Percentiles rank a stretch among this genome's conserved stretches.
These are phyloP conservation scores for Diarsia rubi DNA, from an alignment of 2,888 invertebrate genomes.

Conservation along the genomic window DNA sequence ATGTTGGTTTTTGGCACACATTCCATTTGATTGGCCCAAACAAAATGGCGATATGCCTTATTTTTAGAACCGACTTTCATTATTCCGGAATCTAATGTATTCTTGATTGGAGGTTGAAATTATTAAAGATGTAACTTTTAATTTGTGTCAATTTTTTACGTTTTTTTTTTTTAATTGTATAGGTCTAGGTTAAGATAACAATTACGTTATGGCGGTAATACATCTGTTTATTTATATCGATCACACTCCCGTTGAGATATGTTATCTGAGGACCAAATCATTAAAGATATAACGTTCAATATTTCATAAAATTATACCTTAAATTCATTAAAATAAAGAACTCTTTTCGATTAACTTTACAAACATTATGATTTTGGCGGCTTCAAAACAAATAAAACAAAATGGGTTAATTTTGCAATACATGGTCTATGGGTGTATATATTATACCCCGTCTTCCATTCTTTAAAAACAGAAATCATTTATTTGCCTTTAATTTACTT, in stretches of 20 bases:
- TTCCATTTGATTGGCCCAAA: background rate
- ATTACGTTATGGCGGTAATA: constrained; percentile 38
- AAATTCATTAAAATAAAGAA: constrained; percentile 1
- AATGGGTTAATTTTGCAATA: too few species aligned
- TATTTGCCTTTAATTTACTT: too few species aligned
- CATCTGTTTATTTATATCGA: constrained; percentile 24
- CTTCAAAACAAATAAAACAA: too few species aligned
- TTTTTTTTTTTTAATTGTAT: background rate
- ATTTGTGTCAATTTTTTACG: constrained; percentile 31
- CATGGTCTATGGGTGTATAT: too few species aligned
- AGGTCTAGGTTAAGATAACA: constrained; percentile 4
- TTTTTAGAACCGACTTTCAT: background rate
- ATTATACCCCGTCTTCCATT: too few species aligned
- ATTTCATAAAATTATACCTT: constrained; percentile 1
- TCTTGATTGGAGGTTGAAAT: background rate
- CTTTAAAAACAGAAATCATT: too few species aligned
- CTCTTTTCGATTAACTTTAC: background rate
- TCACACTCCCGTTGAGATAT: constrained; percentile 21
- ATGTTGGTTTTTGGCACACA: background rate
- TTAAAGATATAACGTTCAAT: constrained; percentile 23
- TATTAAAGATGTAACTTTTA: constrained; percentile 40
- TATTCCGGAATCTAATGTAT: background rate
- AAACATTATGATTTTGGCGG: too few species aligned
- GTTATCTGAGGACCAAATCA: constrained; percentile 26
- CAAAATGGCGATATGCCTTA: background rate